Conservation (phyloP, 2,888 invertebrate genomes). For the Scaptomyza parva region DNA sequence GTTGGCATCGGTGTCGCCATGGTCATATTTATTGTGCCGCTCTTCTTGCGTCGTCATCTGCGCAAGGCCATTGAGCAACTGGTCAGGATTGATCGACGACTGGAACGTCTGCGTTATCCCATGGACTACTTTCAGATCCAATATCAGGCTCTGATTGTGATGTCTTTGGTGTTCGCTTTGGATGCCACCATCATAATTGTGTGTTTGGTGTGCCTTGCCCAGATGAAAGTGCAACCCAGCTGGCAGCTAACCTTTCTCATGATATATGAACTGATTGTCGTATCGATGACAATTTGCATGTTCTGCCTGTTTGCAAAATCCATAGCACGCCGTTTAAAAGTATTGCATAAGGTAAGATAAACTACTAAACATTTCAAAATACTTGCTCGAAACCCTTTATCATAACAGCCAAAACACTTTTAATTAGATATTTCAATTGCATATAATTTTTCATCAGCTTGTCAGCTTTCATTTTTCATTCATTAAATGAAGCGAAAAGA, state of each 20-base stretch:
- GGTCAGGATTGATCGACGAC: conserved; percentile 36
- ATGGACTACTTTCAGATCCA: conserved; percentile 31
- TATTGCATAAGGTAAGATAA: conserved; percentile 34
- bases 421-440: too few species aligned
- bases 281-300: conserved; percentile 56
- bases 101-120: conserved; percentile 14
- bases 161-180: conserved; percentile 12
- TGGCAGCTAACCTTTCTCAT: conserved; percentile 58
- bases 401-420: too few species aligned
- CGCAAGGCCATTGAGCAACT: conserved; percentile 29
- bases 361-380: too few species aligned
- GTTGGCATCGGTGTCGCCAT: conserved; percentile 49
- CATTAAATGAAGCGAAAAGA: conserved; percentile 18
- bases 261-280: conserved; percentile 46
- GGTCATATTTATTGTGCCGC: conserved; percentile 56
- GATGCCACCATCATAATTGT: conserved; percentile 37
- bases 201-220: conserved; percentile 45
- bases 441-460: conserved; percentile 3
- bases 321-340: conserved; percentile 35
- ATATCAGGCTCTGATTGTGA: conserved; percentile 1
- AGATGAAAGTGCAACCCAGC: conserved; percentile 49
- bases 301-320: conserved; percentile 53
- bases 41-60: conserved; percentile 49
- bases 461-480: background rate
- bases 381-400: too few species aligned